Conservation (phyloP, 2,888 invertebrate genomes). For the Syrphus vitripennis region DNA sequence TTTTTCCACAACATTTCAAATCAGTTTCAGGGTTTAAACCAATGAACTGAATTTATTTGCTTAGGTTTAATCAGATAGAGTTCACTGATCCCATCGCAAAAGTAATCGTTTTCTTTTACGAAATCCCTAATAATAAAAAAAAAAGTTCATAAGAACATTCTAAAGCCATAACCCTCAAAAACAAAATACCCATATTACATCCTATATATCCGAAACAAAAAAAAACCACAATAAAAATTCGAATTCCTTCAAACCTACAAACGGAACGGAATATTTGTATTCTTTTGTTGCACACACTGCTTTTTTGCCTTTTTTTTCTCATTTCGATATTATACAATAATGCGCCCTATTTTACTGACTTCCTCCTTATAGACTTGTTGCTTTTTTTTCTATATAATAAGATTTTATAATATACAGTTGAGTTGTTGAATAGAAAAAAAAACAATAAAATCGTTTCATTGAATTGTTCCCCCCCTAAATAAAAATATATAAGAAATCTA, state of each 20-base stretch:
- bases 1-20: no score
- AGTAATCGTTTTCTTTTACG: background rate
- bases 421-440: background rate
- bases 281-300: background rate
- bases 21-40: background rate
- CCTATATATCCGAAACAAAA: background rate
- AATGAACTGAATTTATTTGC: background rate
- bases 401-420: background rate
- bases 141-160: background rate
- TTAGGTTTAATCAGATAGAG: background rate
- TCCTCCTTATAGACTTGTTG: conserved; percentile 55
- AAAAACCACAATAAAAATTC: conserved; percentile 18
- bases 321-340: conserved; percentile 9
- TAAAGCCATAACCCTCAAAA: background rate
- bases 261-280: background rate
- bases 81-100: background rate
- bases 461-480: conserved; percentile 4
- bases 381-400: no score
- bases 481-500: conserved; percentile 13
- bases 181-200: background rate
- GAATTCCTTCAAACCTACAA: no score
- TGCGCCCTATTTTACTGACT: conserved; percentile 38
- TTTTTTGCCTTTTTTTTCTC: conserved; percentile 9
- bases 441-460: conserved; percentile 35
- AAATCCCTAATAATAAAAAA: background rate